Evolutionary conservation across 2,888 invertebrate genomes (phyloP).

Genomic region (Noctua janthe): DNA sequence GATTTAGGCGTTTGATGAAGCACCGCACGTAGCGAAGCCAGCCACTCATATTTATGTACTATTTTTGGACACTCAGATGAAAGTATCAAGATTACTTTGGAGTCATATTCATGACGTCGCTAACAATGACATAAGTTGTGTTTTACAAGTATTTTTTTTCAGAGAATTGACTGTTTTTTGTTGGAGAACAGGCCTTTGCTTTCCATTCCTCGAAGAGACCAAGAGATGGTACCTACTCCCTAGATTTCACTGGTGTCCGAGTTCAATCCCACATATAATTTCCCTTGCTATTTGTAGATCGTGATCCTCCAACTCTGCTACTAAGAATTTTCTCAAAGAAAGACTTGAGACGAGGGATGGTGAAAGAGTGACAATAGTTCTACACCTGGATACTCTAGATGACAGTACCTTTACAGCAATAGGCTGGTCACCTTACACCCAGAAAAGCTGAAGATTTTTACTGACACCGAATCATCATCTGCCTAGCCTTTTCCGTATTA

Average conservation of each 20-base stretch:
- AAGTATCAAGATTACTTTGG: conserved; percentile 69
- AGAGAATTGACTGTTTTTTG: neutral
- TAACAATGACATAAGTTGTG: neutral
- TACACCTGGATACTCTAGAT: neutral
- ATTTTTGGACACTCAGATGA: conserved; percentile 76
- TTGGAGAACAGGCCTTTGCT: neutral
- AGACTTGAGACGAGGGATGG: too few relatives aligned
- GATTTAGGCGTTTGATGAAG: conserved; percentile 87
- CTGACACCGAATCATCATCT: neutral
- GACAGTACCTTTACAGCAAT: neutral
- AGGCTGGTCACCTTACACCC: neutral
- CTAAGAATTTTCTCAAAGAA: neutral
- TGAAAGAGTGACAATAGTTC: neutral
- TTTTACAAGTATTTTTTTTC: neutral
- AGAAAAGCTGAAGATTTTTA: neutral
- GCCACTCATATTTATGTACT: conserved; percentile 70
- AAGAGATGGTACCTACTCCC: too few relatives aligned
- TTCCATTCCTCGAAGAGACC: neutral
- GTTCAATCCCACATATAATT: neutral
- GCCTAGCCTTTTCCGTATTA: too few relatives aligned
- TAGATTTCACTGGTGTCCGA: neutral
- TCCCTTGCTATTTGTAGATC: neutral
- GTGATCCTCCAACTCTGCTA: too few relatives aligned
- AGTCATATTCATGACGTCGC: conserved; percentile 35
- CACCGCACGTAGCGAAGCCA: conserved; percentile 73